Conservation (phyloP, 1,140 invertebrate species). For the Drosophila lacteicornis region DNA sequence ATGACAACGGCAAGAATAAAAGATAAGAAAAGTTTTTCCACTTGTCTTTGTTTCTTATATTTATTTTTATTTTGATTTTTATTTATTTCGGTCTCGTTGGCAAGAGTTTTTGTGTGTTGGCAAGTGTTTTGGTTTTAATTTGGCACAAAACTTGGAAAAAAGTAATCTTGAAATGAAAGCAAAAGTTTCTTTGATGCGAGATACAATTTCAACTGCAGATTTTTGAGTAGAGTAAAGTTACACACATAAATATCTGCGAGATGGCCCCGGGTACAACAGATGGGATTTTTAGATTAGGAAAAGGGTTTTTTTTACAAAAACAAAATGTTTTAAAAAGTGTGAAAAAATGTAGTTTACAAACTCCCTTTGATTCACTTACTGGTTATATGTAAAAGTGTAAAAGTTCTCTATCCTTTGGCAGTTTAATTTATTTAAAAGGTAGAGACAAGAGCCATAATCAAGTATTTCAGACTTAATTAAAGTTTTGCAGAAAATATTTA, state of each 20-base stretch:
- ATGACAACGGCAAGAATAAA: conserved; percentile 20
- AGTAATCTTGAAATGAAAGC: conserved; percentile 49
- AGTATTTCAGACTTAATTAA: neutral
- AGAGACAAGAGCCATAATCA: neutral
- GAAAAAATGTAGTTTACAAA: neutral
- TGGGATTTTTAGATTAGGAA: conserved; percentile 13
- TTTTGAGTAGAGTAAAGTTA: conserved; percentile 28
- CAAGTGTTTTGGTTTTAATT: conserved; percentile 42
- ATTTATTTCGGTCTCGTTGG: conserved; percentile 26
- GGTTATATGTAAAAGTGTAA: no score
- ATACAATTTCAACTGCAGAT: conserved; percentile 34
- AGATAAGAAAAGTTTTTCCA: conserved; percentile 27
- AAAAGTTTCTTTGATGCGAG: conserved; percentile 46
- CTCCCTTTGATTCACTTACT: neutral
- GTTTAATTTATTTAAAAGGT: neutral
- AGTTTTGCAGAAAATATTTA: neutral
- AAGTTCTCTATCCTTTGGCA: neutral
- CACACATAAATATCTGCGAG: conserved; percentile 26
- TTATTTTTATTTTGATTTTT: neutral
- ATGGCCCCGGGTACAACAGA: conserved; percentile 15
- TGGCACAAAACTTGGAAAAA: conserved; percentile 40
- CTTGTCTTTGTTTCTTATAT: conserved; percentile 9
- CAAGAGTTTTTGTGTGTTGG: conserved; percentile 38
- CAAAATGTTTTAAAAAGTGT: neutral
- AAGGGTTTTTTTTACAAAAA: no score